These are phyloP conservation scores for Heptranchias perlo DNA, from an alignment of 2,113 vertebrate genomes.

Conservation along the genomic window DNA sequence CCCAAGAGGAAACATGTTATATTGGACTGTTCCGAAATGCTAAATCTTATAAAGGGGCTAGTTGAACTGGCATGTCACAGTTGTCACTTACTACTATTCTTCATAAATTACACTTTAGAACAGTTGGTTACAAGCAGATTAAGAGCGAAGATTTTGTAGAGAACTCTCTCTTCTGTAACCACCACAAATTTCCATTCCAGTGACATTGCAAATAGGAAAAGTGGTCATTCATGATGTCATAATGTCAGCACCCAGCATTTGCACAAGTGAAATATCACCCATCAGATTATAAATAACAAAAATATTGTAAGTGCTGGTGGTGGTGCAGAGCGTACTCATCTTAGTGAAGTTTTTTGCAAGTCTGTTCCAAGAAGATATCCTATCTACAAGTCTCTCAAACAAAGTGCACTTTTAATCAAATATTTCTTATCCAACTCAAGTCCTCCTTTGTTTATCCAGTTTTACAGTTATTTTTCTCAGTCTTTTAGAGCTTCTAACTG, in stretches of 20 bases:
- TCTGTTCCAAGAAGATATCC: neutral
- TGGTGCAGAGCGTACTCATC: neutral
- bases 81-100: neutral
- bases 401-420: neutral
- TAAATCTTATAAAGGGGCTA: neutral
- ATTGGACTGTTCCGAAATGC: neutral
- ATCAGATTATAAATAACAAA: neutral
- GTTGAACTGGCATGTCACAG: neutral
- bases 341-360: neutral
- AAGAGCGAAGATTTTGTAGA: neutral
- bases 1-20: neutral
- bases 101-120: constrained; percentile 11
- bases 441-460: neutral
- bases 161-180: neutral
- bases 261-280: neutral
- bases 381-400: neutral
- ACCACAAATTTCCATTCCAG: neutral
- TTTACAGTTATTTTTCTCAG: neutral
- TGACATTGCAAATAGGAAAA: neutral
- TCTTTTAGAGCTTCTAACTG: neutral
- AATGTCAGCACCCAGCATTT: neutral
- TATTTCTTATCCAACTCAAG: neutral
- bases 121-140: neutral
- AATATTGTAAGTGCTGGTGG: neutral
- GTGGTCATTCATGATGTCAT: neutral